Base-by-base conservation (phyloP, 2,797 vertebrate genomes). In the Discoglossus pictus region DNA sequence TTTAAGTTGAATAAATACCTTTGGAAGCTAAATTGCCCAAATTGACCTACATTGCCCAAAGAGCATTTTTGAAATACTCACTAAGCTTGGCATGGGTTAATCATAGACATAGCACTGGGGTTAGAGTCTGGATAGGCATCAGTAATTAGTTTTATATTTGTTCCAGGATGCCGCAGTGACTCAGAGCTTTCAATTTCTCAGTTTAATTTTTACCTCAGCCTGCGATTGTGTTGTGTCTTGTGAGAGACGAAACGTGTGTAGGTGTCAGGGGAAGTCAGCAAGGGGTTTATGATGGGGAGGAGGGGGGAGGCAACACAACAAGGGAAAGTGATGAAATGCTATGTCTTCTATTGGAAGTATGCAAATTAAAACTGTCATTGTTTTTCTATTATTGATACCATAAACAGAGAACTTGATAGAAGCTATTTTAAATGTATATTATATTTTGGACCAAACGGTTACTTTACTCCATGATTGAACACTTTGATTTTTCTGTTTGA, bases 41-140 rank as follows among this genome's bases (percentile, higher is more conserved):
- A n/a, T n/a, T n/a, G n/a, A n/a, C n/a, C n/a, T n/a, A n/a, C n/a
- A n/a, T n/a, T n/a, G n/a, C n/a, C n/a, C n/a, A n/a, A n/a, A n/a
- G n/a, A n/a, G n/a, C n/a, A n/a, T n/a, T n/a, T n/a, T n/a, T n/a
- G n/a, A n/a, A n/a, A n/a, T n/a, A n/a, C n/a, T n/a, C n/a, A n/a
- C n/a, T n/a, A n/a, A n/a, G n/a, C n/a, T n/a, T n/a, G n/a, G 35
- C 20, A 63, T 24, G 53, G 44, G 61, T 71, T 71, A 71, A 71
- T 59, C 44, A 24, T 20, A 65, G 18, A 16, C 20, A 65, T 12
- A 2, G 6, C 36, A 9, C 52, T n/a, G 42, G 47, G 58, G 61
- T 68, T 61, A 68, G 16, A 55, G 58, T 6, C 44, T 25, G 52
- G 16, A 63, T 50, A 21, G 44, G 50, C 54, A 65, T 24, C 36